Evolutionary conservation across 2,797 vertebrate genomes (phyloP).

Genomic region (Myotis myotis): DNA sequence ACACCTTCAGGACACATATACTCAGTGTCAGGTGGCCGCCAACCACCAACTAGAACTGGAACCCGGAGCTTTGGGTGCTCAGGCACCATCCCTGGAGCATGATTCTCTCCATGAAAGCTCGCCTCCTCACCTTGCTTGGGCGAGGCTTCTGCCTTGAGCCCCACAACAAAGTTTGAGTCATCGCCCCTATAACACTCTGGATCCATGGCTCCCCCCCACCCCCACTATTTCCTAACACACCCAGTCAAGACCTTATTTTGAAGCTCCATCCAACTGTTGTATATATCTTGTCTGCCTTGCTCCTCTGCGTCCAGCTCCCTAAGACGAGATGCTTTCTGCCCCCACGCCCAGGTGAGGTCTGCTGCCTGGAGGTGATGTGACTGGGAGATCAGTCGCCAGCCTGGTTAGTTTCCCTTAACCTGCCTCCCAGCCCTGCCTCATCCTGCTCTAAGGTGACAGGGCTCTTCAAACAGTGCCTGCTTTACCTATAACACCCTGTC

Average conservation of each 20-base stretch:
- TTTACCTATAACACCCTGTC: background rate
- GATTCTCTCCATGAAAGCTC: background rate
- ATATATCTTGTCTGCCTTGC: background rate
- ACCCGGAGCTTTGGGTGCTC: background rate
- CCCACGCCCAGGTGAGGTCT: background rate
- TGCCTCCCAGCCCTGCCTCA: background rate
- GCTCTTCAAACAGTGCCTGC: background rate
- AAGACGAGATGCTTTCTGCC: background rate
- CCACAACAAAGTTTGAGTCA: background rate
- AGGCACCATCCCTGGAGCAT: background rate
- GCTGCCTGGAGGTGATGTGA: background rate
- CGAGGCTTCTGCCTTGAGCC: background rate
- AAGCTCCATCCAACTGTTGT: background rate
- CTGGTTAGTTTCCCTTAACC: background rate
- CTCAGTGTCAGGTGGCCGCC: background rate
- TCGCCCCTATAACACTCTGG: too few relatives aligned
- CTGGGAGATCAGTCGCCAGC: background rate
- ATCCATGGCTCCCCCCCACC: background rate
- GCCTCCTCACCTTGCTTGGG: background rate
- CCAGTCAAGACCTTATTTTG: background rate
- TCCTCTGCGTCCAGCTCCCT: background rate
- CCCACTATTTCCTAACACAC: too few relatives aligned
- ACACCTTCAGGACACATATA: background rate
- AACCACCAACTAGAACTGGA: background rate
- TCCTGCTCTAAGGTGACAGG: background rate